Evolutionary conservation across 2,797 vertebrate species (phyloP), one percentile per base, ranked within the genome.

Genomic region (Phalanger gymnotis): DNA sequence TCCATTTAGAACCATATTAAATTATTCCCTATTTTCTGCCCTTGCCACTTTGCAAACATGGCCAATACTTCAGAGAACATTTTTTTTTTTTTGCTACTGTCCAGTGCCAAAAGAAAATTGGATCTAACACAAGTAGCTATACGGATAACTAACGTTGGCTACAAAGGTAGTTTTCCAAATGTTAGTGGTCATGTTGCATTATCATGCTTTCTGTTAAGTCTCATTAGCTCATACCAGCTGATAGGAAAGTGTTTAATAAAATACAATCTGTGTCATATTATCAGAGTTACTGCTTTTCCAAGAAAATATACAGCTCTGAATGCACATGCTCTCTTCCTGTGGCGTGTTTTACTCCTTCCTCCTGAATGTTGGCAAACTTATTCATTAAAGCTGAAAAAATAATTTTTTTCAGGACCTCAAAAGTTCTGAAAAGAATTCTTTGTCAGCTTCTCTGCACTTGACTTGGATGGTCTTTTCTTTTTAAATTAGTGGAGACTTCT

Each of bases 11-110:
- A 92, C 40, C 87, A 93, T 92, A 92, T 97, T 96, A 96, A 96
- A 97, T 97, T 97, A 95, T 96, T 93, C 95, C 66, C 92, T 93
- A 89, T 96, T 96, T 94, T 94, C 89, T 96, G 34, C 94, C 54
- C 73, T 96, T 96, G 95, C 66, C 94, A 94, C n/a, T 93, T 96
- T 92, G 54, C 56, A 96, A 96, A 96, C 90, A 95, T 94, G 81
- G 58, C 91, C 34, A 51, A 47, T 91, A 54, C 90, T 89, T 97
- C 52, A 94, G 95, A 92, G 95, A 95, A 66, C 53, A 93, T 89
- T 97, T 94, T 96, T 89, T 94, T 96, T 89, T 19, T 89, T 90
- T 90, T 81, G 22, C 87, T 92, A 28, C n/a, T 28, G 95, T 31
- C 57, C 31, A 14, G 53, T 54, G 90, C 73, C 93, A 95, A 94